Base-by-base conservation (phyloP, 2,888 invertebrate genomes). In the Eupithecia subumbrata region DNA sequence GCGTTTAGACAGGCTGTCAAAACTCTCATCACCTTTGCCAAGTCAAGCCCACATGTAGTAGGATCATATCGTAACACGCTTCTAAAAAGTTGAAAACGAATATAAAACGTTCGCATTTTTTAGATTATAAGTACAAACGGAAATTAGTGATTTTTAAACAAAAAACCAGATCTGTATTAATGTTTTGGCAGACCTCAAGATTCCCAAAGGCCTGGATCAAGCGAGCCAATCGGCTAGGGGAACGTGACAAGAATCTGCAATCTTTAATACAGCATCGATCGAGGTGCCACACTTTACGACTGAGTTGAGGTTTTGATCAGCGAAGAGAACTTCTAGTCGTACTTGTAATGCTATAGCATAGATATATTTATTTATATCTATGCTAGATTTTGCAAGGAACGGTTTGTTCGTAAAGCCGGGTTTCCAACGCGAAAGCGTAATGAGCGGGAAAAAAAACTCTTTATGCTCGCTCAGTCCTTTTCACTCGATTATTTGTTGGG, bases 211-310 rank as follows among this genome's bases (percentile, higher is more conserved):
- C 18, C 18, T 18, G 18, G 16, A 34, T 64, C 34, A 64, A 64
- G 18, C 34, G 64, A 64, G 34, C 64, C 64, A 64, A 64, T 64
- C 64, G 64, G 34, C 18, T 64, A 30, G 9, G 64, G 34, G 34
- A 64, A 64, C 64, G 64, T 64, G 64, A 64, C 64, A 18, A 11
- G 64, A 64, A 34, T 64, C 16, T 16, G 11, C 34, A 34, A 64
- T 30, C 18, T 37, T 64, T 64, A 60, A 63, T 63, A 40, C 48
- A 5, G 69, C 69, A 70, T 76, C 66, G 76, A 76, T 76, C 70
- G 70, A n/a, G 7, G 34, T 16, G 25, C 64, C 30, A 30, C 18
- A 72, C 16, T 66, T 52, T 40, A 75, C 68, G 71, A 69, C 63
- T 69, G 9, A 40, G 40, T 43, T 60, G 30, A 25, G 56, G 60